Percentiles rank a stretch among this genome's conserved stretches.
These are phyloP conservation scores for Hippoglossus hippoglossus DNA, from an alignment of 2,797 vertebrate species.

Conservation along the genomic window DNA sequence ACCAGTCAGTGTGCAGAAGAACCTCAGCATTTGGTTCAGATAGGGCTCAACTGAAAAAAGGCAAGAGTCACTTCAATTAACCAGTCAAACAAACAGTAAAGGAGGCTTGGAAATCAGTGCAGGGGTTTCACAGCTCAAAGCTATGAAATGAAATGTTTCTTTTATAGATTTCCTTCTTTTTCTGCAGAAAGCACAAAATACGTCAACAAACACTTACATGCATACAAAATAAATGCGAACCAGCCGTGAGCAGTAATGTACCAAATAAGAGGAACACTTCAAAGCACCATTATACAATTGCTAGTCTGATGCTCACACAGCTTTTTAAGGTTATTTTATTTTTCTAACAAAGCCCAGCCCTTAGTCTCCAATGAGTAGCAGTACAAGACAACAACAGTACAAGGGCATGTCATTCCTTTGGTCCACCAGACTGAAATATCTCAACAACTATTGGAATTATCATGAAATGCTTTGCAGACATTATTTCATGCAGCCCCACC, in stretches of 20 bases:
- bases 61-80: constrained; percentile 17
- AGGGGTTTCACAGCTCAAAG: constrained; percentile 24
- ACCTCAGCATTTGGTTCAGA: constrained; percentile 54
- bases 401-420: background rate
- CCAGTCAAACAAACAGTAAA: constrained; percentile 11
- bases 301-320: no score
- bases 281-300: background rate
- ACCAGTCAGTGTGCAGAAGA: constrained; percentile 35
- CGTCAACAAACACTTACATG: background rate
- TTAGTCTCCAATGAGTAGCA: no score
- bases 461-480: background rate
- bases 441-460: background rate
- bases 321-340: no score
- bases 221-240: constrained; percentile 8
- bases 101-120: constrained; percentile 7
- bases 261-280: background rate
- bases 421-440: background rate
- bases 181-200: background rate
- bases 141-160: constrained; percentile 13
- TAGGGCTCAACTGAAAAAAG: constrained; percentile 22
- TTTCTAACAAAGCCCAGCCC: no score
- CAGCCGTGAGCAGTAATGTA: background rate
- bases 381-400: no score
- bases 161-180: constrained; percentile 1
- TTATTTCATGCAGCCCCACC: no score